Conservation (phyloP, 2,888 invertebrate genomes). For the Perizoma flavofasciatum region DNA sequence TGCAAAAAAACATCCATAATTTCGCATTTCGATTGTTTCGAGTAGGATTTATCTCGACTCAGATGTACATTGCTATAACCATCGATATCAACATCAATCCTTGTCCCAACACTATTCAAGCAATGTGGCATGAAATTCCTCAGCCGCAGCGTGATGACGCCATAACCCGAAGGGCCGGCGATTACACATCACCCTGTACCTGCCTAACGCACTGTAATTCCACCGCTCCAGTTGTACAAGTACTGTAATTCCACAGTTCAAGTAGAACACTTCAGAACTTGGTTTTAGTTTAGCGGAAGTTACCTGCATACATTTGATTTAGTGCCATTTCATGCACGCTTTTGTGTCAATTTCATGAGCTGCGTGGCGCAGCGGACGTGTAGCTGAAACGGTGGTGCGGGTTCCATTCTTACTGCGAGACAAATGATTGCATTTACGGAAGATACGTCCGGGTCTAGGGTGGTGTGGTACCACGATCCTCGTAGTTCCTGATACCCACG, state of each 20-base stretch:
- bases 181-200: conserved; percentile 28
- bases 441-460: too few relatives aligned
- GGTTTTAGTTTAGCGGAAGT: background rate
- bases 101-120: conserved; percentile 43
- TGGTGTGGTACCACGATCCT: too few relatives aligned
- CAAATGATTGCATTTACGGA: too few relatives aligned
- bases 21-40: too few relatives aligned
- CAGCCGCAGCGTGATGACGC: conserved; percentile 35
- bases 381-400: too few relatives aligned
- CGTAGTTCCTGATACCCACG: too few relatives aligned
- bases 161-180: conserved; percentile 26
- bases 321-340: too few relatives aligned
- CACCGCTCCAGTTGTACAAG: background rate
- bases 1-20: too few relatives aligned
- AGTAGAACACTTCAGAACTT: background rate
- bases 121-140: conserved; percentile 48
- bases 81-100: conserved; percentile 30
- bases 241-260: background rate
- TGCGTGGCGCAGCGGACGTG: too few relatives aligned
- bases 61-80: background rate
- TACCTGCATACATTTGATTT: too few relatives aligned
- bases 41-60: background rate
- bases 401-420: too few relatives aligned
- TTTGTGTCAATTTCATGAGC: too few relatives aligned
- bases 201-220: conserved; percentile 15